Percentiles rank a stretch among this genome's conserved stretches.
phyloP scores from a whole-genome alignment of 1,140 invertebrate species.

The Drosophila ogumai region DNA sequence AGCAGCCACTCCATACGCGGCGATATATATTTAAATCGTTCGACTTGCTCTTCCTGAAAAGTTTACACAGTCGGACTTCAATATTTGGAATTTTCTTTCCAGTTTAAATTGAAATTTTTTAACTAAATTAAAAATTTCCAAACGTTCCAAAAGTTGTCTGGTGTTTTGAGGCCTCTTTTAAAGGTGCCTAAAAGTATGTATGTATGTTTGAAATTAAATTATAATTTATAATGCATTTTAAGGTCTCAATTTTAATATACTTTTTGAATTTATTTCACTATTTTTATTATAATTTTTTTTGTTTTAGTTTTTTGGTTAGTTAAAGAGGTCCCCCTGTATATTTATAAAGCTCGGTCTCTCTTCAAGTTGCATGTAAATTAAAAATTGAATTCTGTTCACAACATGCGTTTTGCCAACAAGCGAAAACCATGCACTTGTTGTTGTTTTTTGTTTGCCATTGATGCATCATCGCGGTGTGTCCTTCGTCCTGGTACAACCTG shows the following conservation, averaged over 20 bases:
- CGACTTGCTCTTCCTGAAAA: slow-evolving; percentile 16
- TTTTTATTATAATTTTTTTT: too few species aligned
- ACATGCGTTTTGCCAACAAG: slow-evolving; percentile 67
- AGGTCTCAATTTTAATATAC: too few species aligned
- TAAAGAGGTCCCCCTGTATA: background rate
- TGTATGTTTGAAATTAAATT: background rate
- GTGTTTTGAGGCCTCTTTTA: background rate
- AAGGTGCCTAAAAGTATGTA: background rate
- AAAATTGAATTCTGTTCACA: slow-evolving; percentile 73
- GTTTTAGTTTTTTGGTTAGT: too few species aligned
- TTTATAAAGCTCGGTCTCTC: slow-evolving; percentile 1
- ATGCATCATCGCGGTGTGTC: background rate
- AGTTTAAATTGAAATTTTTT: background rate
- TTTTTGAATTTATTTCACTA: too few species aligned
- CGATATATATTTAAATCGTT: slow-evolving; percentile 39
- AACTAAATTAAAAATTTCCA: background rate
- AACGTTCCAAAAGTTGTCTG: background rate
- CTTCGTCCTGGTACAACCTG: slow-evolving; percentile 6
- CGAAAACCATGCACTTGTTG: background rate
- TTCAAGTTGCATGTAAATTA: slow-evolving; percentile 59
- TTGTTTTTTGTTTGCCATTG: slow-evolving; percentile 16
- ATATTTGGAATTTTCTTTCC: background rate
- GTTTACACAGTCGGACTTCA: background rate
- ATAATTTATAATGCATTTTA: too few species aligned
- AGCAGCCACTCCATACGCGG: slow-evolving; percentile 8